Conservation (phyloP, 2,113 vertebrate species). For the Rostratula benghalensis region DNA sequence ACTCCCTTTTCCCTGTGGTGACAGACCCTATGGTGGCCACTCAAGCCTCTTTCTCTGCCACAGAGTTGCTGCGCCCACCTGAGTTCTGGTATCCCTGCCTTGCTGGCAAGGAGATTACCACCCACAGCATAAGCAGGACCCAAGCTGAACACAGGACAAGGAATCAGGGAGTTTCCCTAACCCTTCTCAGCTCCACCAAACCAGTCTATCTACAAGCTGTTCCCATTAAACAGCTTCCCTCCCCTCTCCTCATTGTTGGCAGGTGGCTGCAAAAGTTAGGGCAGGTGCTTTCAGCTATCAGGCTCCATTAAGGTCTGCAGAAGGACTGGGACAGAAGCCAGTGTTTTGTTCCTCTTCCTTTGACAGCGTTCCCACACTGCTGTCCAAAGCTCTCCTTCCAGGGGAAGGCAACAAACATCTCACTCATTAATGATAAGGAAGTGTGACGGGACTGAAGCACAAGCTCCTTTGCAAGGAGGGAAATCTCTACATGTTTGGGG, state of each 20-base stretch:
- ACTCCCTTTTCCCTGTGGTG: neutral
- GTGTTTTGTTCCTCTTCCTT: neutral
- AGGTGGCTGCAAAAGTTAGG: neutral
- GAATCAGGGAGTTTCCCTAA: neutral
- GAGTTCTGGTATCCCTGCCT: neutral
- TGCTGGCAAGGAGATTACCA: neutral
- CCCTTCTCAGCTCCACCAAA: neutral
- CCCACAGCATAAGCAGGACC: neutral
- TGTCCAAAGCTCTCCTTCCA: neutral
- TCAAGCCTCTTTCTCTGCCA: neutral
- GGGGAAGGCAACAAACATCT: accelerated
- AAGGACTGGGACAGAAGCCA: neutral
- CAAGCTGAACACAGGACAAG: neutral
- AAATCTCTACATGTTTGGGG: neutral
- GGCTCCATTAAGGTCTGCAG: neutral
- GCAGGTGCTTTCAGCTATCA: neutral
- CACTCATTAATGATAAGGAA: neutral
- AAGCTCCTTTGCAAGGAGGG: neutral
- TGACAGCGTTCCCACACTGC: neutral
- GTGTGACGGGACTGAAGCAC: neutral
- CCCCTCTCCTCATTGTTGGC: neutral
- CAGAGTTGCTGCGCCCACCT: neutral
- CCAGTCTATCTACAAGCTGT: neutral
- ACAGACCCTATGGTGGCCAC: neutral
- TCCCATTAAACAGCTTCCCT: neutral